Evolutionary conservation across 2,797 vertebrate species (phyloP).

Genomic region (Cheirogaleus major): DNA sequence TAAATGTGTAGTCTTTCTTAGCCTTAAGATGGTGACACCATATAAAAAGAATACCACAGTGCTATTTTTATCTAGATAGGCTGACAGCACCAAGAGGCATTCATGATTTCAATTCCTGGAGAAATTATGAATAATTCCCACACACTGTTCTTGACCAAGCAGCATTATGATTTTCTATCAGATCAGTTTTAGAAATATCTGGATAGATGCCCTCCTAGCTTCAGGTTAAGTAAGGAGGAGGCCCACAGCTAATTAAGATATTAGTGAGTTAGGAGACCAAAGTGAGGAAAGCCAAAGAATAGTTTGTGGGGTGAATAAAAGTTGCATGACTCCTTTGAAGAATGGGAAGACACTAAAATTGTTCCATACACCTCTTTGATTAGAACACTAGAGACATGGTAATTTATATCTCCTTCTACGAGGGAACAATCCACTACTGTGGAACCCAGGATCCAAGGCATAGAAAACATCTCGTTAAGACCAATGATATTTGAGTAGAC

Average conservation of each 20-base stretch:
- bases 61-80: neutral
- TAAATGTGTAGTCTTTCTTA: neutral
- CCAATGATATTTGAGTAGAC: neutral
- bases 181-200: neutral
- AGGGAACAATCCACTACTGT: neutral
- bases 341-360: neutral
- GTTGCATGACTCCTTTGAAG: neutral
- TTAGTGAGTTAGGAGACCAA: neutral
- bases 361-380: neutral
- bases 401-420: neutral
- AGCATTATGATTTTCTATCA: neutral
- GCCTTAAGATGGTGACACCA: neutral
- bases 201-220: neutral
- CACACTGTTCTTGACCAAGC: neutral
- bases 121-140: neutral
- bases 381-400: neutral
- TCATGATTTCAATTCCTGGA: neutral
- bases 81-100: neutral
- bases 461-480: slow-evolving; percentile 30
- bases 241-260: neutral
- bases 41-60: neutral
- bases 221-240: neutral
- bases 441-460: neutral
- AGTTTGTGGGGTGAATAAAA: neutral
- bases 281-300: neutral